These are phyloP conservation scores for Australoheros scitulus DNA, from an alignment of 2,113 vertebrate species.

Conservation along the genomic window DNA sequence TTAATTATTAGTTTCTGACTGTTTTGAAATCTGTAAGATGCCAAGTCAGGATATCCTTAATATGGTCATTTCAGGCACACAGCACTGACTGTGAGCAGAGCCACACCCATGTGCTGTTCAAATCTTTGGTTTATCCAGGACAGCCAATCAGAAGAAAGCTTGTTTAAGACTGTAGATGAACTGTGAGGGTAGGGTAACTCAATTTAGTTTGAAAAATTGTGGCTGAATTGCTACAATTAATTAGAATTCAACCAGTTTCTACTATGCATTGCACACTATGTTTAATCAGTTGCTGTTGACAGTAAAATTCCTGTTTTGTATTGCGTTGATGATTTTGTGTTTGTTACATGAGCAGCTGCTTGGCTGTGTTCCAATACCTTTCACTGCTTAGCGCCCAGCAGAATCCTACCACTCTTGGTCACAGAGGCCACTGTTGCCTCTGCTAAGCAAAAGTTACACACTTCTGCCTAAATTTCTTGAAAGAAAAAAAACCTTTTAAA, in stretches of 20 bases:
- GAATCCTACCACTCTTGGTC: background rate
- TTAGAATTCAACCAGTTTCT: background rate
- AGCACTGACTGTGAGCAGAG: background rate
- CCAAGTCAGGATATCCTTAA: background rate
- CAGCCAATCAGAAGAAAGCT: background rate
- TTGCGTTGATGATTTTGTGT: background rate
- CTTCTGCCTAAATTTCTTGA: conserved; percentile 42
- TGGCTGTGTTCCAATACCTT: background rate
- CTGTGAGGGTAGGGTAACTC: background rate
- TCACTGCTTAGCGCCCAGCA: background rate
- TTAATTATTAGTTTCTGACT: background rate
- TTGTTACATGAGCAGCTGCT: background rate
- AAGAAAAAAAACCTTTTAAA: background rate
- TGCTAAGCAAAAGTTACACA: background rate
- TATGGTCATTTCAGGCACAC: background rate
- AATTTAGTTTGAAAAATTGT: background rate
- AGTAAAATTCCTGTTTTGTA: background rate
- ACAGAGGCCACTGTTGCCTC: background rate
- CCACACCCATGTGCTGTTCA: background rate
- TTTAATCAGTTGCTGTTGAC: background rate
- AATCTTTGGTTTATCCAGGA: fast-evolving
- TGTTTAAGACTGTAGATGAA: background rate
- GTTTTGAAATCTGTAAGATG: background rate
- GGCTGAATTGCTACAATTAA: background rate
- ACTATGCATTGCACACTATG: background rate